Evolutionary conservation across 2,888 invertebrate genomes (phyloP).

Genomic region (Rosalia funebris): DNA sequence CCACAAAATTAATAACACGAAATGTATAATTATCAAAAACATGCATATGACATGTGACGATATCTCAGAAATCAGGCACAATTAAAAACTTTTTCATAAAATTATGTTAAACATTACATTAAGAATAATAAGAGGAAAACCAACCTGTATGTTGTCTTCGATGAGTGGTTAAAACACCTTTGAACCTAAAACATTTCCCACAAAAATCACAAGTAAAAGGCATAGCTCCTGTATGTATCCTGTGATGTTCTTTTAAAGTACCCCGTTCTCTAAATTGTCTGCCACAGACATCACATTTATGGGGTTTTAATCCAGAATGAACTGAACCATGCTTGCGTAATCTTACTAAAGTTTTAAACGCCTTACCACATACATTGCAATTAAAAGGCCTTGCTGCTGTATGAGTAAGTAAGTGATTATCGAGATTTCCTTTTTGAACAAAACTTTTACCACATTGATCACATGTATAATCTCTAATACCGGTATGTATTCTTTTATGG

Average conservation of each 20-base stretch:
- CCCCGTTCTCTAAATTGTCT: conserved; percentile 74
- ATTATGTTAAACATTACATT: too few relatives aligned
- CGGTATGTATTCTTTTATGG: conserved; percentile 68
- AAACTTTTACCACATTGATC: conserved; percentile 71
- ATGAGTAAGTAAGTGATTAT: conserved; percentile 69
- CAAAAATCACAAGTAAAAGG: conserved; percentile 81
- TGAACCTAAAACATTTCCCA: conserved; percentile 79
- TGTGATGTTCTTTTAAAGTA: conserved; percentile 77
- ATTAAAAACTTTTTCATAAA: too few relatives aligned
- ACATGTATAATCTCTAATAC: conserved; percentile 68
- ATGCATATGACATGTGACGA: too few relatives aligned
- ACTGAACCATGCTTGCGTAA: conserved; percentile 70
- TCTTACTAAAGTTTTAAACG: conserved; percentile 68
- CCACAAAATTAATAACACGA: too few relatives aligned
- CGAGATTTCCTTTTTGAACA: conserved; percentile 67
- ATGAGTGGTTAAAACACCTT: conserved; percentile 80
- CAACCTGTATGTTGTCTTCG: conserved; percentile 74
- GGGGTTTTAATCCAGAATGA: conserved; percentile 70
- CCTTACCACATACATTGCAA: conserved; percentile 66
- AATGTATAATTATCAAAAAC: too few relatives aligned
- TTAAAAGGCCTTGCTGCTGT: conserved; percentile 65
- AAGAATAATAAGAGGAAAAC: too few relatives aligned
- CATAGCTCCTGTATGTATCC: conserved; percentile 82
- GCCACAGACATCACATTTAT: conserved; percentile 71
- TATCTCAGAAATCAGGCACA: too few relatives aligned